These are phyloP conservation scores for Paracyprichromis sp. DNA, from an alignment of 2,113 vertebrate species.

Conservation along the genomic window DNA sequence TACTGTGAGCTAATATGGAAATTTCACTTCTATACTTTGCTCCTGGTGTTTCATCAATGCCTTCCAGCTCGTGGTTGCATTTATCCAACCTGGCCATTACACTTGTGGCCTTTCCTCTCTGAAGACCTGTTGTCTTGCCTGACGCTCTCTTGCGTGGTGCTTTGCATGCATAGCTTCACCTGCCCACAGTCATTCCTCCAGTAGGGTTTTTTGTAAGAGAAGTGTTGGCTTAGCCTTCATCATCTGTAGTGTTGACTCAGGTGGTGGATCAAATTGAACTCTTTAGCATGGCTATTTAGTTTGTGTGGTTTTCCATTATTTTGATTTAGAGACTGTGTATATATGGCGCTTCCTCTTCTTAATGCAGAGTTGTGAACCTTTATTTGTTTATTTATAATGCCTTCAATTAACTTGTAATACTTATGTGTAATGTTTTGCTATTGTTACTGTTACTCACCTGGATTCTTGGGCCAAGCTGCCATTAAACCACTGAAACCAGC, in stretches of 20 bases:
- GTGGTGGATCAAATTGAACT: neutral
- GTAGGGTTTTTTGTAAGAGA: neutral
- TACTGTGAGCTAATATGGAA: neutral
- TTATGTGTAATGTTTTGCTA: neutral
- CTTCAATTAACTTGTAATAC: neutral
- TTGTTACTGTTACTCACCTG: neutral
- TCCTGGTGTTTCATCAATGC: neutral
- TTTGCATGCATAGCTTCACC: fast-evolving
- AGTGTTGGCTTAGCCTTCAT: neutral
- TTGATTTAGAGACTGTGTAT: neutral
- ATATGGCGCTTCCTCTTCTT: fast-evolving
- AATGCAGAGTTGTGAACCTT: neutral
- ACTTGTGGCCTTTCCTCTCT: neutral
- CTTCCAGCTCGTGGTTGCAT: neutral
- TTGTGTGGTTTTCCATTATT: neutral
- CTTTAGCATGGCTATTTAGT: fast-evolving
- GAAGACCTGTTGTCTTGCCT: neutral
- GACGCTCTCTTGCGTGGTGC: fast-evolving
- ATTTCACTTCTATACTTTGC: fast-evolving
- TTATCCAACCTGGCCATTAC: neutral
- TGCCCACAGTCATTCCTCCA: neutral
- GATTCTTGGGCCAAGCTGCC: neutral
- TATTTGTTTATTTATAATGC: neutral
- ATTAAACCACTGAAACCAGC: neutral
- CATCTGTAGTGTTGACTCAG: neutral